Evolutionary conservation across 1,140 invertebrate species (phyloP).

Genomic region (Palaemon carinicauda): DNA sequence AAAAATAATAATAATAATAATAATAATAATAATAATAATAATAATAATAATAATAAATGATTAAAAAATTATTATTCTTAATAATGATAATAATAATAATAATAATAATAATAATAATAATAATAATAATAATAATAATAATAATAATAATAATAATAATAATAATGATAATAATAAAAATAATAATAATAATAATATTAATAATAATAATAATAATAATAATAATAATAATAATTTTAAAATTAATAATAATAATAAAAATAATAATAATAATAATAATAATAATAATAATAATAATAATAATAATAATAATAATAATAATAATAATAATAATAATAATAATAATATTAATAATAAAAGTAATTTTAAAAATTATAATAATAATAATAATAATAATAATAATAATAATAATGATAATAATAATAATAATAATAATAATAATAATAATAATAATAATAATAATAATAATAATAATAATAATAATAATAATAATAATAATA

Average conservation of each 20-base stretch:
- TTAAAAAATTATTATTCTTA: not conserved
- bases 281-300: not conserved
- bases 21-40: not conserved
- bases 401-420: too few species aligned
- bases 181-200: not conserved
- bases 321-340: too few species aligned
- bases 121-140: not conserved
- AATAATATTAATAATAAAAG: too few species aligned
- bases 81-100: not conserved
- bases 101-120: not conserved
- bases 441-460: too few species aligned
- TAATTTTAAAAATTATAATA: too few species aligned
- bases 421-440: too few species aligned
- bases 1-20: not conserved
- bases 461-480: too few species aligned
- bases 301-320: too few species aligned
- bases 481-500: too few species aligned
- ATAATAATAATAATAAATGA: not conserved
- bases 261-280: not conserved
- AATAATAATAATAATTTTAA: not conserved
- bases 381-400: too few species aligned
- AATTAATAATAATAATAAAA: not conserved
- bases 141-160: not conserved
- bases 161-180: not conserved
- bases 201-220: not conserved